Percentiles rank a stretch among this genome's conserved stretches.
phyloP scores from a whole-genome alignment of 2,888 invertebrate species.

The Phyllotreta cruciferae region DNA sequence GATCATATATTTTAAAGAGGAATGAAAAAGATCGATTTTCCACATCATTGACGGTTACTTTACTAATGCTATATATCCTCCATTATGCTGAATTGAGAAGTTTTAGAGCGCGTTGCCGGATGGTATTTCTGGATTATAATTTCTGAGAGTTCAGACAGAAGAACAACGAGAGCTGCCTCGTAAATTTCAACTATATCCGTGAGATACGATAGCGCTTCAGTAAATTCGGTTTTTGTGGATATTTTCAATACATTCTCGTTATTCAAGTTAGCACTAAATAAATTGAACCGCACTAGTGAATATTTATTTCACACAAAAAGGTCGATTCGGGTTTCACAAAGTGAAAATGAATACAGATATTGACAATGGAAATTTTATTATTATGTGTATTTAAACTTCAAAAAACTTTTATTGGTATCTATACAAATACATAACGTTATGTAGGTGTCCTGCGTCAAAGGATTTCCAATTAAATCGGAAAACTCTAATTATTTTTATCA shows the following conservation, averaged over 20 bases:
- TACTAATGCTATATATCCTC: slow-evolving; percentile 15
- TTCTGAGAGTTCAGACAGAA: slow-evolving; percentile 5
- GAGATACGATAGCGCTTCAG: slow-evolving; percentile 4
- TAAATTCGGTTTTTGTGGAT: slow-evolving; percentile 11
- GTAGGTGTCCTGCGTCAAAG: too few species aligned
- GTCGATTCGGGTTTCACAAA: too few species aligned
- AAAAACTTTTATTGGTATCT: too few species aligned
- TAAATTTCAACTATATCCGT: slow-evolving; percentile 16
- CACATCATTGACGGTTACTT: slow-evolving; percentile 15
- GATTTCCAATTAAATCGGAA: too few species aligned
- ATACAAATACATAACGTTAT: too few species aligned
- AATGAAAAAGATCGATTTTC: slow-evolving; percentile 9
- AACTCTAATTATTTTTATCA: too few species aligned
- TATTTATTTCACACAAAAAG: too few species aligned
- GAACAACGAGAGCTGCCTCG: slow-evolving; percentile 6
- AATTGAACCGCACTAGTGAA: too few species aligned
- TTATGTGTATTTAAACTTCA: too few species aligned
- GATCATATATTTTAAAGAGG: slow-evolving; percentile 1
- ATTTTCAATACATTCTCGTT: slow-evolving; percentile 8
- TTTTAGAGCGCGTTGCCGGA: slow-evolving; percentile 16
- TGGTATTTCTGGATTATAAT: slow-evolving; percentile 18
- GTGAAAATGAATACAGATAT: too few species aligned
- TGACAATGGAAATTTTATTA: too few species aligned
- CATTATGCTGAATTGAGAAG: slow-evolving; percentile 16
- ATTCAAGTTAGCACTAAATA: background rate